A percentile compares a stretch with the other conserved stretches of the same genome.
Conservation (phyloP, 2,797 vertebrate genomes). For the Macroramphosus scolopax region DNA sequence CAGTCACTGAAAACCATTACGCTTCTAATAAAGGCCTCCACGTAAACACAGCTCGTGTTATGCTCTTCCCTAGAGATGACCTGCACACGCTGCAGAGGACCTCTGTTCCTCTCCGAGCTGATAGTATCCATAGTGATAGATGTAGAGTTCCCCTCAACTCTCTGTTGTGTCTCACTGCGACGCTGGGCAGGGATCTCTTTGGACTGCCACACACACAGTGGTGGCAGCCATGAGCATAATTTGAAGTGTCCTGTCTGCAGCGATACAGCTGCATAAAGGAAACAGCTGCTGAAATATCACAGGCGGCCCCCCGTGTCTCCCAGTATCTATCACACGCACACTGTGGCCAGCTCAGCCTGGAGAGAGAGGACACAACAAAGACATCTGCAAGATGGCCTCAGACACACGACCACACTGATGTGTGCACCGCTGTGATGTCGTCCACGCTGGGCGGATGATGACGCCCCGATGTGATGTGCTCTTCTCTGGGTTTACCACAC, state of each 20-base stretch:
- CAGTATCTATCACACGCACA: conserved; percentile 57
- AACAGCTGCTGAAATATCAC: conserved; percentile 78
- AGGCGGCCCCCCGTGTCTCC: conserved; percentile 56
- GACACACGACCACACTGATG: conserved; percentile 59
- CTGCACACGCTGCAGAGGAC: conserved; percentile 22
- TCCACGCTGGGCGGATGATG: conserved; percentile 25
- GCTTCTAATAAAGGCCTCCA: background rate
- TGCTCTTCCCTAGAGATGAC: conserved; percentile 1
- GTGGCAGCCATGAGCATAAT: conserved; percentile 60
- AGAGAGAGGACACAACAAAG: conserved; percentile 61
- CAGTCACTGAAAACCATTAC: no score
- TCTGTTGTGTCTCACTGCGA: conserved; percentile 37
- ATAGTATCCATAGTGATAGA: conserved; percentile 53
- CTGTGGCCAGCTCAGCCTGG: conserved; percentile 40
- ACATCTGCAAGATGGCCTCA: conserved; percentile 76
- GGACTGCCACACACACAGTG: conserved; percentile 39
- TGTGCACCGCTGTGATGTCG: conserved; percentile 11
- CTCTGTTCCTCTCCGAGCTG: conserved; percentile 23
- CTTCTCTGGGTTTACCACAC: conserved; percentile 15
- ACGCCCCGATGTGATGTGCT: conserved; percentile 34
- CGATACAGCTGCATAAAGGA: conserved; percentile 73
- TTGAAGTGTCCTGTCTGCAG: conserved; percentile 71
- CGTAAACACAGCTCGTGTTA: conserved; percentile 7
- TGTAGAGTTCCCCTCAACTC: conserved; percentile 42
- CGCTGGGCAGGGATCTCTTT: conserved; percentile 34